phyloP scores from a whole-genome alignment of 1,140 invertebrate genomes.

The Prorops nasuta region DNA sequence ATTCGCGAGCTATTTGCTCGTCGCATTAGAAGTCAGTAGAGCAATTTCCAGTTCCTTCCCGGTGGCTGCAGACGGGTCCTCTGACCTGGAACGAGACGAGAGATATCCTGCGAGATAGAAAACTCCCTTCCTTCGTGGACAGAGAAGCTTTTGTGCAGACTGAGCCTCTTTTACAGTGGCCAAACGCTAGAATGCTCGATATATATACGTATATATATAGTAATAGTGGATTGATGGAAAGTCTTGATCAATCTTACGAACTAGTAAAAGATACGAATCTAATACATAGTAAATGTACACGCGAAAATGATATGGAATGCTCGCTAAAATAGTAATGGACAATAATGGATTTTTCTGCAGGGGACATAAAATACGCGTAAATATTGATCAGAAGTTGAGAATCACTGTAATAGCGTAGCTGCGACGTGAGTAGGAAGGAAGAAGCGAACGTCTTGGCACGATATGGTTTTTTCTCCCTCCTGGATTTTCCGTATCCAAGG shows the following conservation, averaged over 20 bases:
- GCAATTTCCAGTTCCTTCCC: conserved; percentile 2
- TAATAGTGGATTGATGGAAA: too few species aligned
- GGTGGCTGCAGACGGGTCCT: conserved; percentile 8
- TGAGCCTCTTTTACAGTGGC: neutral
- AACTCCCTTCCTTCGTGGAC: conserved; percentile 4
- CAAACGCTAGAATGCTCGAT: neutral
- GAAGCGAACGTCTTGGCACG: conserved; percentile 40
- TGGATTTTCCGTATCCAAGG: neutral
- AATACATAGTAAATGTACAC: too few species aligned
- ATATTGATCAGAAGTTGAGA: conserved; percentile 16
- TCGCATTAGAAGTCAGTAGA: conserved; percentile 26
- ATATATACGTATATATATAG: neutral
- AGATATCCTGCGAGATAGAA: conserved; percentile 26
- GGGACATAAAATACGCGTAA: too few species aligned
- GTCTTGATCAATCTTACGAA: too few species aligned
- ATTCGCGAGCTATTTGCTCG: conserved; percentile 30
- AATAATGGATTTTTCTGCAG: too few species aligned
- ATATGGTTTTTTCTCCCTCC: conserved; percentile 21
- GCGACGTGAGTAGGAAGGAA: conserved; percentile 22
- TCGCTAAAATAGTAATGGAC: too few species aligned
- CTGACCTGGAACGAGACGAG: conserved; percentile 32
- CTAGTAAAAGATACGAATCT: too few species aligned
- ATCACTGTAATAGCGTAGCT: conserved; percentile 24
- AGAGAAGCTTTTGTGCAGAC: neutral
- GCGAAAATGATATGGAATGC: too few species aligned